A percentile compares a stretch with the other conserved stretches of the same genome.
phyloP scores from a whole-genome alignment of 2,888 invertebrate genomes.

The Eupithecia dodoneata region DNA sequence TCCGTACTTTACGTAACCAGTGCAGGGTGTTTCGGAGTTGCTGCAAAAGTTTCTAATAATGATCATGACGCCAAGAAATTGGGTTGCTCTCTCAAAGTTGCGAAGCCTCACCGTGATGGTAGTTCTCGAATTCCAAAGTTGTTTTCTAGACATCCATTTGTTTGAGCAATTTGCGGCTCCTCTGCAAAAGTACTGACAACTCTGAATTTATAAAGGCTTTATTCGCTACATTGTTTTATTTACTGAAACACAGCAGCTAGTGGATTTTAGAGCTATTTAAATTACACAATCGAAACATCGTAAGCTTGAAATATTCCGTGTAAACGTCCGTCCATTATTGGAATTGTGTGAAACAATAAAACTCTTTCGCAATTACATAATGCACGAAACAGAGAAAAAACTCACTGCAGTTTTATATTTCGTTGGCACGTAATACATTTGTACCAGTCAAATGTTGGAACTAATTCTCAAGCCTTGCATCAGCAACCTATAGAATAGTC shows the following conservation, averaged over 20 bases:
- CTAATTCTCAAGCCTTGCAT: not conserved
- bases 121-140: conserved; percentile 22
- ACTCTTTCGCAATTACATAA: conserved; percentile 12
- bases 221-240: not conserved
- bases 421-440: conserved; percentile 3
- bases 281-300: conserved; percentile 15
- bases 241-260: not conserved
- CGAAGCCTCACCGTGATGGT: conserved; percentile 17
- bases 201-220: conserved; percentile 14
- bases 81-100: conserved; percentile 32
- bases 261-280: conserved; percentile 14
- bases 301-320: conserved; percentile 17
- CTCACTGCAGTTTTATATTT: not conserved
- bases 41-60: conserved; percentile 59
- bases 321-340: conserved; percentile 17
- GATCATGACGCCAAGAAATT: conserved; percentile 54
- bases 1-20: conserved; percentile 63
- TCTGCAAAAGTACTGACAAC: conserved; percentile 1
- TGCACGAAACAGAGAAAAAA: conserved; percentile 12
- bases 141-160: conserved; percentile 25
- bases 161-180: conserved; percentile 18
- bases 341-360: conserved; percentile 28
- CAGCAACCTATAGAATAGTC: not conserved
- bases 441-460: not conserved
- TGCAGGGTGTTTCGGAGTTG: conserved; percentile 62